These are phyloP conservation scores for Scolopax rusticola DNA, from an alignment of 2,797 vertebrate species.

Conservation along the genomic window DNA sequence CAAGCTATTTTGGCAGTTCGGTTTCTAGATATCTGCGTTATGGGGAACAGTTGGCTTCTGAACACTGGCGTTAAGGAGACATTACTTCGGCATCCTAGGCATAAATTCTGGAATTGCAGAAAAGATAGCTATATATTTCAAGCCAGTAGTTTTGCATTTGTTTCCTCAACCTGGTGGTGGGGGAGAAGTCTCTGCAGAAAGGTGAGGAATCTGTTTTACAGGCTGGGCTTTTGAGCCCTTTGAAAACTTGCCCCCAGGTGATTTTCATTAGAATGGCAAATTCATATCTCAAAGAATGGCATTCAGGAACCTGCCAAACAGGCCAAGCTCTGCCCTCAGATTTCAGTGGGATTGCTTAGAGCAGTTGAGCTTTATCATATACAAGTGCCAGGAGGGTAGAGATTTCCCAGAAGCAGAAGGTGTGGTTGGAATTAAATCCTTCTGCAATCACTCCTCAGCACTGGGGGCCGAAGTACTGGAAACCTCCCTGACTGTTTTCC, in stretches of 20 bases:
- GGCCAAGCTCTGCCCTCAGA: constrained; percentile 25
- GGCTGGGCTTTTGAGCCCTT: constrained; percentile 14
- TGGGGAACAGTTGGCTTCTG: neutral
- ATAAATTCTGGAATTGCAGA: neutral
- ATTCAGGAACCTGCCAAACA: constrained; percentile 50
- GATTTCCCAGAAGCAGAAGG: constrained; percentile 43
- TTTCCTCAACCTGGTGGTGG: neutral
- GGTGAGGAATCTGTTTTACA: neutral
- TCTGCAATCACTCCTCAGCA: neutral
- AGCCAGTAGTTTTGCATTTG: neutral
- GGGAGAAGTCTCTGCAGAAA: neutral
- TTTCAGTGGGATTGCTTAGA: constrained; percentile 36
- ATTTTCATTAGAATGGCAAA: constrained; percentile 64
- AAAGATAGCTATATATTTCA: neutral
- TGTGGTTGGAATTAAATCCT: constrained; percentile 35
- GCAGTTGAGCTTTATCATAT: constrained; percentile 11
- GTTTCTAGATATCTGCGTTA: neutral
- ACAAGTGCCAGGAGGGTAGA: constrained; percentile 13
- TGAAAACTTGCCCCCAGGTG: constrained; percentile 55
- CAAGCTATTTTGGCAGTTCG: neutral
- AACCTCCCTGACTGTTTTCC: neutral
- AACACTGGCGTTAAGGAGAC: neutral
- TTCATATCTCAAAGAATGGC: constrained; percentile 37
- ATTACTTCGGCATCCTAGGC: neutral
- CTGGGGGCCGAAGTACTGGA: neutral